Conservation (phyloP, 2,797 vertebrate species). For the Dryobates pubescens region DNA sequence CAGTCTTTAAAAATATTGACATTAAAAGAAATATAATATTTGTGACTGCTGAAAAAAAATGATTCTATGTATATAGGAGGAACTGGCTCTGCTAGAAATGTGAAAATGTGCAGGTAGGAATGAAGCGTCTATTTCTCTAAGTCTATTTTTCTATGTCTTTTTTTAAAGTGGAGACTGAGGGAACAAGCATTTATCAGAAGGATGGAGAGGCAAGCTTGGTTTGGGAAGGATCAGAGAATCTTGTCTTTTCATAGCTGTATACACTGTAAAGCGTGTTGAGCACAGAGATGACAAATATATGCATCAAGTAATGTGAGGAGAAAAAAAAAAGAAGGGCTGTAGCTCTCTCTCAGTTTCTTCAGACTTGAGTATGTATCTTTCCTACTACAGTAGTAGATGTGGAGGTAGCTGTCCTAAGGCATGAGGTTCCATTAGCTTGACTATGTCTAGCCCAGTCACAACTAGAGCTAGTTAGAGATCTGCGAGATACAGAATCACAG, state of each 20-base stretch:
- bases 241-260: background rate
- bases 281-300: background rate
- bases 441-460: background rate
- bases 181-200: background rate
- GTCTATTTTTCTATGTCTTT: background rate
- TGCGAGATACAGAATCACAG: background rate
- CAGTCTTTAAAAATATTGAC: background rate
- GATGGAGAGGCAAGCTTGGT: background rate
- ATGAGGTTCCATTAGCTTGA: accelerated
- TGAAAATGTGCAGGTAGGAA: background rate
- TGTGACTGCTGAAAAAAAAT: background rate
- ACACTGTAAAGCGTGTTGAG: background rate
- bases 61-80: background rate
- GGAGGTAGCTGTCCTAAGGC: background rate
- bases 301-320: background rate
- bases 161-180: background rate
- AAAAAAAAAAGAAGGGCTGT: background rate
- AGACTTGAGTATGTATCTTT: background rate
- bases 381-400: background rate
- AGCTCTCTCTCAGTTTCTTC: background rate
- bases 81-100: background rate
- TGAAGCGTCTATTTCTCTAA: background rate
- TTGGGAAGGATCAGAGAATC: background rate
- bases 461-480: background rate
- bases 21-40: background rate